These are phyloP conservation scores for Antedon mediterranea DNA, from an alignment of 53 echinoderm and acorn worm species.

Conservation along the genomic window DNA sequence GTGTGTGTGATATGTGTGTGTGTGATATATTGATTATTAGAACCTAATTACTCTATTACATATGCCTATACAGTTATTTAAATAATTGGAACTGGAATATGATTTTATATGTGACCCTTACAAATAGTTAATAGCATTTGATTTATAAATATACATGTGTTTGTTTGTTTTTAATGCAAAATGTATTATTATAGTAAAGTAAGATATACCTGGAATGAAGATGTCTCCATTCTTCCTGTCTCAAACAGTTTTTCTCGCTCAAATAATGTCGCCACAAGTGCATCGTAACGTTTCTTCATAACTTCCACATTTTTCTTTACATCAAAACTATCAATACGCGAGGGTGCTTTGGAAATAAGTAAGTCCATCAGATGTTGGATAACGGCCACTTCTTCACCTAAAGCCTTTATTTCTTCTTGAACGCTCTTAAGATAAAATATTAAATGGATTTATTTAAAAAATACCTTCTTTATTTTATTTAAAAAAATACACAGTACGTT, in stretches of 20 bases:
- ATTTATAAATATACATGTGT: no score
- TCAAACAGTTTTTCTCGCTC: slow-evolving; percentile 57
- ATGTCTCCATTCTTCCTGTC: slow-evolving; percentile 69
- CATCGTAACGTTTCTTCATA: slow-evolving; percentile 58
- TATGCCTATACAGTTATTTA: no score
- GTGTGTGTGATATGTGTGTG: no score
- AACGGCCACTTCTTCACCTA: not conserved
- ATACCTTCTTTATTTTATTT: no score
- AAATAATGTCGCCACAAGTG: slow-evolving; percentile 58
- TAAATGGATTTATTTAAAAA: not conserved
- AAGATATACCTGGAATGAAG: slow-evolving; percentile 49
- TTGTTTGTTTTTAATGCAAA: no score
- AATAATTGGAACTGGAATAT: no score
- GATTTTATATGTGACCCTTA: no score
- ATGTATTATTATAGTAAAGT: no score
- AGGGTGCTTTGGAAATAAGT: slow-evolving; percentile 87
- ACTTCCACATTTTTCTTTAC: slow-evolving; percentile 80
- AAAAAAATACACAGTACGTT: no score
- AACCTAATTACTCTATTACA: no score
- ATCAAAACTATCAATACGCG: slow-evolving; percentile 66
- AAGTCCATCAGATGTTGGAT: not conserved
- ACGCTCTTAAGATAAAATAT: not conserved
- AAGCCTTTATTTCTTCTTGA: not conserved
- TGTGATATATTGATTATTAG: no score
- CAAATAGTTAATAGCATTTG: no score